Conservation (phyloP, 2,888 invertebrate genomes). For the Myopa tessellatipennis region DNA sequence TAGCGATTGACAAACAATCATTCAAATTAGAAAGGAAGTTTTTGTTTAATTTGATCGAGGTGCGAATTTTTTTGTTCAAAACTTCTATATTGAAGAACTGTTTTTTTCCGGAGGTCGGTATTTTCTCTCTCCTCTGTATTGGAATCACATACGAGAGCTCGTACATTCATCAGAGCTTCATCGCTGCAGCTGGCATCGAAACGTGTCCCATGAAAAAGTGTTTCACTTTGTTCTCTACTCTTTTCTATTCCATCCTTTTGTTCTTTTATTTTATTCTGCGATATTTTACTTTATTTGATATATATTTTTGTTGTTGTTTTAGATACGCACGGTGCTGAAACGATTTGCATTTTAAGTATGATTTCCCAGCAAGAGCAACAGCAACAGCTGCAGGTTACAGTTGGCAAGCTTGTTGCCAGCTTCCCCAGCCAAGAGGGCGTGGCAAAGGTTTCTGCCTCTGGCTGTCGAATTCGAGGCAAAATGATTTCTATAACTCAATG, state of each 20-base stretch:
- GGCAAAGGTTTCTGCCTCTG: no score
- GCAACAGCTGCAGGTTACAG: background rate
- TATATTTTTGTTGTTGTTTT: background rate
- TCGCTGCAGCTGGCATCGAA: background rate
- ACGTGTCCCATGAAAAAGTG: constrained; percentile 16
- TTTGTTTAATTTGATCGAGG: background rate
- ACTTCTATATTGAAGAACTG: no score
- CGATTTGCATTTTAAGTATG: background rate
- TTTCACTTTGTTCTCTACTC: background rate
- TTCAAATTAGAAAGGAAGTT: background rate
- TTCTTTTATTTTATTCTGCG: background rate
- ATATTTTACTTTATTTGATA: background rate
- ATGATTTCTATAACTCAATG: no score
- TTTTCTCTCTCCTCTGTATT: no score
- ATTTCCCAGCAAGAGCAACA: no score
- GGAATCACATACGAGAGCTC: no score
- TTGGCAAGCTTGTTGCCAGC: background rate
- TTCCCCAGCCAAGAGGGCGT: background rate
- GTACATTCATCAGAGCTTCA: background rate
- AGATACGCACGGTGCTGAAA: background rate
- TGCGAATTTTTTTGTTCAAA: background rate
- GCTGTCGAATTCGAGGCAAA: no score
- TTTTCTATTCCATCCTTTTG: background rate
- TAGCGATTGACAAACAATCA: background rate
- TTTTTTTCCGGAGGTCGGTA: no score